These are phyloP conservation scores for Anomalospiza imberbis DNA, from an alignment of 2,797 vertebrate genomes.

Conservation along the genomic window DNA sequence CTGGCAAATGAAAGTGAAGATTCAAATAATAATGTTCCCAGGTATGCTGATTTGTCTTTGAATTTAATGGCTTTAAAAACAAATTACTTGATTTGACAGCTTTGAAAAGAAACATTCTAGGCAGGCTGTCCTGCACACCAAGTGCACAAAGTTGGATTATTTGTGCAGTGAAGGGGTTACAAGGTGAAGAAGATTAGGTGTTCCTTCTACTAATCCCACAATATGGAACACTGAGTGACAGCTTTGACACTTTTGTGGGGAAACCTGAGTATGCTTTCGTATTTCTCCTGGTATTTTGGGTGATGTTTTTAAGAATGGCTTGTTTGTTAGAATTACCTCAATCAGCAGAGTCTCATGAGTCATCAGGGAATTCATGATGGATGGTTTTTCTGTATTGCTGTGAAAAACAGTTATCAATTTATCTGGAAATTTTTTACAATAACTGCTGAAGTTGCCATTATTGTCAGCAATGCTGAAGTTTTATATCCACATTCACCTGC, in stretches of 20 bases:
- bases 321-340: neutral
- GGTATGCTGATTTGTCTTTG: slow-evolving; percentile 72
- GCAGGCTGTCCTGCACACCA: neutral
- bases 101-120: neutral
- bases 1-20: slow-evolving; percentile 97
- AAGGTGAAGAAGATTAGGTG: neutral
- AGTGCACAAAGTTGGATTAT: neutral
- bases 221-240: neutral
- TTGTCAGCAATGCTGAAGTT: neutral
- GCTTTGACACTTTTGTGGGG: neutral
- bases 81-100: neutral
- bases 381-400: neutral
- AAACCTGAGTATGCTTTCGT: neutral
- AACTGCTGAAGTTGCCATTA: neutral
- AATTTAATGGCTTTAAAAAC: neutral
- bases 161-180: neutral
- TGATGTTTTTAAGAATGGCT: neutral
- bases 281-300: neutral
- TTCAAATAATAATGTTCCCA: slow-evolving; percentile 91
- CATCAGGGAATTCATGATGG: neutral
- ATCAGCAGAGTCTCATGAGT: neutral
- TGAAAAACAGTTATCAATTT: neutral
- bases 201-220: neutral
- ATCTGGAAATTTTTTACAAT: neutral
- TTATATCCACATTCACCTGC: neutral